A percentile compares a stretch with the other conserved stretches of the same genome.
These are phyloP conservation scores for Melospiza melodia DNA, from an alignment of 2,113 vertebrate genomes.

Conservation along the genomic window DNA sequence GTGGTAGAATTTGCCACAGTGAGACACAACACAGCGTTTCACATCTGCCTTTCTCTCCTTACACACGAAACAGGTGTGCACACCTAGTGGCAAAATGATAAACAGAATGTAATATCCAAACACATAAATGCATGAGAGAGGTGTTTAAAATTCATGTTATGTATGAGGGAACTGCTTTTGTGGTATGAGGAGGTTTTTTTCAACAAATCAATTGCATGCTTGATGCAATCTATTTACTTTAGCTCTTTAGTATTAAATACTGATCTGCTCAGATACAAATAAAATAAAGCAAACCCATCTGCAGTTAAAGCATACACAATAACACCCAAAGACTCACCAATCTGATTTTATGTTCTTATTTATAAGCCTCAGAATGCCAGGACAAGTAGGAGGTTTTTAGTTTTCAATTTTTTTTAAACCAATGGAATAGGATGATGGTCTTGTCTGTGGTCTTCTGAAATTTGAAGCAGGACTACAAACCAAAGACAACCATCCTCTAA, in stretches of 20 bases:
- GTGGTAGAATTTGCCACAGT: conserved; percentile 96
- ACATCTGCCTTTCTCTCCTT: conserved; percentile 85
- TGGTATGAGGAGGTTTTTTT: neutral
- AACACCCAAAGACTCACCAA: neutral
- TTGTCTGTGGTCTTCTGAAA: neutral
- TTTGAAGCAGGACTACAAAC: neutral
- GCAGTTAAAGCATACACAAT: neutral
- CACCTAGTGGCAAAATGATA: conserved; percentile 71
- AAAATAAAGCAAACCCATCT: neutral
- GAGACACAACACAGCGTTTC: conserved; percentile 87
- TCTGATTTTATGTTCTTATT: neutral
- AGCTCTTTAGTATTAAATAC: neutral
- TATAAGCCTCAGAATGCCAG: neutral
- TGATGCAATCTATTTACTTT: neutral
- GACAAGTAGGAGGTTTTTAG: neutral
- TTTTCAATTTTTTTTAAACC: neutral
- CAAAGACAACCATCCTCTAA: neutral
- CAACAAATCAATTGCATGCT: neutral
- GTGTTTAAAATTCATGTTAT: neutral
- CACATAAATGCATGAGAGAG: neutral
- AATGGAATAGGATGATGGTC: neutral
- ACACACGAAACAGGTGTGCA: conserved; percentile 90
- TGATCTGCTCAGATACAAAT: neutral
- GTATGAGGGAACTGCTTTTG: neutral
- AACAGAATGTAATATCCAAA: neutral